Evolutionary conservation across 2,888 invertebrate species (phyloP), one percentile per base, ranked within the genome.

Genomic region (Urechis unicinctus): DNA sequence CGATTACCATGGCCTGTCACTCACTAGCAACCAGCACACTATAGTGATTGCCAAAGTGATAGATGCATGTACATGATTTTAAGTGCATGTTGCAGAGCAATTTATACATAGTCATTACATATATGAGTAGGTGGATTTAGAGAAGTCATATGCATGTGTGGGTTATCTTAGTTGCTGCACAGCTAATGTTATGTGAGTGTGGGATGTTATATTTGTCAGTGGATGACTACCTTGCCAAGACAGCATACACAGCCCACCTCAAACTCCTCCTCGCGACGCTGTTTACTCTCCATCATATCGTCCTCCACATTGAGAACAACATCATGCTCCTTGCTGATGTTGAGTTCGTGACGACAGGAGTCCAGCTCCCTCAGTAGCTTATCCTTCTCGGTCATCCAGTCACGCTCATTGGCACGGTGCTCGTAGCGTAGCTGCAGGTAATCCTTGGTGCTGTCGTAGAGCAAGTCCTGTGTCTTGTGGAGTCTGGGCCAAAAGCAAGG

Each of bases 371-470:
- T 64, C 31, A 78, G 61, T 25, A 77, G 61, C 30, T 65, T 61
- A 60, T 77, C 77, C 57, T 78, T 78, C 64, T 78, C 78, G 1
- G 67, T 67, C 69, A 75, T 74, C 78, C 77, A 78, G 26, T 66
- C 61, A 13, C 71, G 62, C 60, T 79, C 78, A 31, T 70, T 68
- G 5, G 67, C 66, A 13, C 74, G 66, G 31, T 72, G 73, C 52
- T 74, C 72, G 56, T 73, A 73, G 13, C 78, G 66, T 48, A 72
- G 64, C 53, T 74, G 70, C 13, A 79, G 64, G 54, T 76, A 74
- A 53, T 79, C 78, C 61, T 72, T 71, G 2, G 78, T 78, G 58
- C 74, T 75, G 59, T 75, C 75, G 62, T 78, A 78, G 56, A 79
- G 64, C n/a, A 78, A 64, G 54, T 78, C 77, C 61, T 79, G 78